Conservation (phyloP, 1,140 invertebrate species). For the Brachionus rotundiformis region DNA sequence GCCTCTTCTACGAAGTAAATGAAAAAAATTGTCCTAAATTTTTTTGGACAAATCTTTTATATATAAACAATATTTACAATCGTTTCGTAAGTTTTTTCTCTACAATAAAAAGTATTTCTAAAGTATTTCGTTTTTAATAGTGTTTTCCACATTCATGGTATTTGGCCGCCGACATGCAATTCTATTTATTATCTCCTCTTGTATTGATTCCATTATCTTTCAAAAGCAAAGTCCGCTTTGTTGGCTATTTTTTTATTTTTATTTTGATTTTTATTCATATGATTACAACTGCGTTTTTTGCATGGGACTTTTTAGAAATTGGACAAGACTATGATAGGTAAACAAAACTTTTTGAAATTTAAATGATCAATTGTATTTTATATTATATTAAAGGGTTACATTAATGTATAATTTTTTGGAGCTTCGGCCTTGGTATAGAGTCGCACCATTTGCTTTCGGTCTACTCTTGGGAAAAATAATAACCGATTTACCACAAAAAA, state of each 20-base stretch:
- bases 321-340: not conserved
- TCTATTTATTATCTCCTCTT: constrained; percentile 72
- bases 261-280: constrained; percentile 53
- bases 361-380: too few species aligned
- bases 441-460: constrained; percentile 66
- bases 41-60: not conserved
- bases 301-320: constrained; percentile 2
- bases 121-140: not conserved
- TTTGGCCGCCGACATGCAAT: constrained; percentile 78
- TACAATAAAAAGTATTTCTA: not conserved
- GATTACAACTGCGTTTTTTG: constrained; percentile 54
- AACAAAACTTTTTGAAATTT: too few species aligned
- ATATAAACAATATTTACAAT: constrained; percentile 13
- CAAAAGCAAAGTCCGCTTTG: not conserved
- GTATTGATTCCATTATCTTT: constrained; percentile 60
- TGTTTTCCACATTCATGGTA: constrained; percentile 69
- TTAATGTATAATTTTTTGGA: not conserved
- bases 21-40: not conserved
- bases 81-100: not conserved
- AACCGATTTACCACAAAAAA: not conserved
- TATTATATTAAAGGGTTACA: not conserved
- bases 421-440: constrained; percentile 65
- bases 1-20: not conserved
- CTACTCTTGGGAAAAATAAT: constrained; percentile 61
- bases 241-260: constrained; percentile 41